Percentiles rank a stretch among this genome's conserved stretches.
Evolutionary conservation across 2,797 vertebrate species (phyloP).

Genomic region (Sebastolobus alascanus): DNA sequence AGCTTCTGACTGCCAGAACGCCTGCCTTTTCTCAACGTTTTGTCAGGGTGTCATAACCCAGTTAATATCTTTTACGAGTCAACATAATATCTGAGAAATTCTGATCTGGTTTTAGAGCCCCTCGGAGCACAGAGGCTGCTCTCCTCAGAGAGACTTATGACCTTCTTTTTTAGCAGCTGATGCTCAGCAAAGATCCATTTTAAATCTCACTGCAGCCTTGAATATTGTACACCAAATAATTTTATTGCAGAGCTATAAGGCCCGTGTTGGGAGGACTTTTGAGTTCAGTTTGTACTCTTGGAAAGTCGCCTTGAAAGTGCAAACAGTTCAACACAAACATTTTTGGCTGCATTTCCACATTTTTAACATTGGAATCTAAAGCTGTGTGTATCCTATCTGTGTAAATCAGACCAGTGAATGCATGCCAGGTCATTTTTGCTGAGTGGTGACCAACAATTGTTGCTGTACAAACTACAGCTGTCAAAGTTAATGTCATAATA

Average conservation of each 20-base stretch:
- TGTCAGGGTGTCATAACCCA: conserved; percentile 30
- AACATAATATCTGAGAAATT: conserved; percentile 44
- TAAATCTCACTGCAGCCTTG: conserved; percentile 31
- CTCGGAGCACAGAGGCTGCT: conserved; percentile 6
- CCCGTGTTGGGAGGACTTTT: conserved; percentile 4
- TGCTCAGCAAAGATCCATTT: conserved; percentile 13
- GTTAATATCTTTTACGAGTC: conserved; percentile 50
- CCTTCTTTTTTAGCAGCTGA: conserved; percentile 30
- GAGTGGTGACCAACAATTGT: background rate
- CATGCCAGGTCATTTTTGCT: background rate
- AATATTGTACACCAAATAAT: conserved; percentile 40
- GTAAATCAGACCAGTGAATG: background rate
- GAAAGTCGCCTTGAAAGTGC: conserved; percentile 40
- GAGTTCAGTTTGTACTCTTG: conserved; percentile 13
- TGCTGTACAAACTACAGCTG: background rate
- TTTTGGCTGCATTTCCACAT: background rate
- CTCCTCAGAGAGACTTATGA: conserved; percentile 45
- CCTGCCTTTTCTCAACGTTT: background rate
- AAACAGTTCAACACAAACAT: conserved; percentile 5
- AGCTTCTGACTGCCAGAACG: background rate
- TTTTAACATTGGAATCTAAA: background rate
- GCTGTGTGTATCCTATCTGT: background rate
- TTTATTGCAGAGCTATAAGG: conserved; percentile 31
- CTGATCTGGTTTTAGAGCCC: conserved; percentile 31
- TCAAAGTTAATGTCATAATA: no score